Conservation (phyloP, 2,888 invertebrate genomes). For the Steinernema hermaphroditum region DNA sequence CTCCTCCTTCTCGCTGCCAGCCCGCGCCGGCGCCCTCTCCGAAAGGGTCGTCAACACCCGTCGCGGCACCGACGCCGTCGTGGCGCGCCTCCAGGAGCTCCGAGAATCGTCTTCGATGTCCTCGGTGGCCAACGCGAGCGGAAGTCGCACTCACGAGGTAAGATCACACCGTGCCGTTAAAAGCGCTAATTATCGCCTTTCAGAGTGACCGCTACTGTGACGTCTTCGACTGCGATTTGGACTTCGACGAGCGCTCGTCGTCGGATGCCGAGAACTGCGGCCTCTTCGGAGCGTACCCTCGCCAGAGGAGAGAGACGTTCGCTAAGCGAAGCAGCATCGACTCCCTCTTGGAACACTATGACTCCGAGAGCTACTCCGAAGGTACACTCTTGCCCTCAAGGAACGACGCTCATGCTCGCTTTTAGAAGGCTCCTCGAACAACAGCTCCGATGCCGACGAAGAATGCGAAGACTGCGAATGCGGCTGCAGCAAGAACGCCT, state of each 20-base stretch:
- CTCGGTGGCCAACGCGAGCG: not conserved
- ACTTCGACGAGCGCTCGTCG: not conserved
- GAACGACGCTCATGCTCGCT: not conserved
- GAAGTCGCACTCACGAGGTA: not conserved
- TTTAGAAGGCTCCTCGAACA: slow-evolving; percentile 9
- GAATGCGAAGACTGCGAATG: slow-evolving; percentile 15
- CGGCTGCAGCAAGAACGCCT: slow-evolving; percentile 12
- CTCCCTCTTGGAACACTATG: slow-evolving; percentile 11
- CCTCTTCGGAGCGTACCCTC: not conserved
- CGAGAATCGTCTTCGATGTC: not conserved
- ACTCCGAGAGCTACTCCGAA: slow-evolving; percentile 2
- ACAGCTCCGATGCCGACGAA: not conserved
- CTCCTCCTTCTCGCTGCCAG: slow-evolving; percentile 13
- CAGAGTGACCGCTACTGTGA: slow-evolving; percentile 9
- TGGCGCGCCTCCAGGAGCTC: slow-evolving; percentile 3
- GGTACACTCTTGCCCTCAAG: not conserved
- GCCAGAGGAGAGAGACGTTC: slow-evolving; percentile 21
- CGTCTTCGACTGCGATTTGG: slow-evolving; percentile 17
- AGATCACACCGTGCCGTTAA: not conserved
- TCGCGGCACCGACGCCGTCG: not conserved
- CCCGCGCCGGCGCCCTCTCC: not conserved
- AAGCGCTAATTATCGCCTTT: not conserved
- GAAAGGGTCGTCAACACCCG: slow-evolving; percentile 1
- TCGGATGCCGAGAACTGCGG: slow-evolving; percentile 1
- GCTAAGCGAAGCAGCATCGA: slow-evolving; percentile 4